Evolutionary conservation across 2,888 invertebrate genomes (phyloP), one percentile per base, ranked within the genome.

Genomic region (Allolobophora icterica): DNA sequence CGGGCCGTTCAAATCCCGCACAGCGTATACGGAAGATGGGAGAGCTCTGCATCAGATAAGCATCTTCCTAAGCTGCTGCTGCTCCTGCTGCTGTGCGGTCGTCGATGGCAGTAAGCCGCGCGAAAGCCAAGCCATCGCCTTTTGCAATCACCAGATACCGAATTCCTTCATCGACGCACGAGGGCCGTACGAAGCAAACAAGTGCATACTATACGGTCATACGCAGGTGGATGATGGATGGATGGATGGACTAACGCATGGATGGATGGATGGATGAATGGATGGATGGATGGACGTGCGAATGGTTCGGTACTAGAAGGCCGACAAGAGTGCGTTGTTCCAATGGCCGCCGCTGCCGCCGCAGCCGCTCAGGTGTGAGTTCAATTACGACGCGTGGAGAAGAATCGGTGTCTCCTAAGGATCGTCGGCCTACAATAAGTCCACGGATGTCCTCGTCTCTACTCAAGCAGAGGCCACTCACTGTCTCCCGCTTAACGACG

Each of bases 141-240:
- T 71, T 71, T n/a, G 71, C 71, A 71, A 71, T 71, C 71, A 71
- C n/a, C 71, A 71, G n/a, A 71, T n/a, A 71, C 71, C 0, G 71
- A n/a, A n/a, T 71, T 71, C 71, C 71, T 71, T n/a, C 71, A 71
- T 71, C 71, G 71, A 71, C 11, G 71, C 71, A 71, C n/a, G 71
- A 71, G 11, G 3, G 71, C 30, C 30, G n/a, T n/a, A 71, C 71
- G 71, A 71, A 8, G n/a, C 71, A 71, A 71, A 71, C n/a, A 71
- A 71, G 71, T 71, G 71, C 71, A 21, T 1, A 45, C 45, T 19
- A 45, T 58, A 71, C 30, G 71, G 11, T 1, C 11, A n/a, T 6
- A 6, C 0, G 71, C 11, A 71, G 71, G n/a, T n/a, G 30, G 30
- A 58, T 24, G 58, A 58, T 30, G 24, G 58, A 71, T n/a, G n/a